Percentiles rank a stretch among this genome's conserved stretches.
Conservation (phyloP, 2,797 vertebrate species). For the Thalassophryne amazonica region DNA sequence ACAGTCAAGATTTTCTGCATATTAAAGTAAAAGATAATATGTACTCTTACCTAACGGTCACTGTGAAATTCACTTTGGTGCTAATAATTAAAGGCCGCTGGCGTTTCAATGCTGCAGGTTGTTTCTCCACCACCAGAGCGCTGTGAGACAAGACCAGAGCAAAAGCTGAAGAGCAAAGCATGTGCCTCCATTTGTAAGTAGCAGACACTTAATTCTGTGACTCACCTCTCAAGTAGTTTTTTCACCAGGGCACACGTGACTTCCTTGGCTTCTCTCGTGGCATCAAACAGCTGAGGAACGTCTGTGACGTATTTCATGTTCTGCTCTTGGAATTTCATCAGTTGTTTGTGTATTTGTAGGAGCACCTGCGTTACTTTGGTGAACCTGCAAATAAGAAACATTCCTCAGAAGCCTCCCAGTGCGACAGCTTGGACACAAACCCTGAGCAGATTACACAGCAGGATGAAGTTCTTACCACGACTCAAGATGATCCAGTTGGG, state of each 20-base stretch:
- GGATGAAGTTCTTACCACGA: conserved; percentile 70
- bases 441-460: background rate
- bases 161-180: background rate
- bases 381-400: conserved; percentile 81
- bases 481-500: conserved; percentile 74
- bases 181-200: background rate
- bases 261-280: conserved; percentile 73
- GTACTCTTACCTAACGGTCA: conserved; percentile 81
- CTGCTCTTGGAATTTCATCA: conserved; percentile 75
- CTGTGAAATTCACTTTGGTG: conserved; percentile 83
- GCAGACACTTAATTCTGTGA: background rate
- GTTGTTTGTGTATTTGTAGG: conserved; percentile 72
- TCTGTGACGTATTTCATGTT: conserved; percentile 78
- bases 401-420: background rate
- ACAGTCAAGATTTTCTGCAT: too few species aligned
- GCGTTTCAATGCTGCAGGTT: conserved; percentile 85
- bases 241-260: conserved; percentile 71
- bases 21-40: too few species aligned
- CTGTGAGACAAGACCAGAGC: conserved; percentile 44
- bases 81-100: conserved; percentile 87
- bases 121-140: conserved; percentile 87
- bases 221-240: conserved; percentile 86
- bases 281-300: conserved; percentile 60
- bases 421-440: background rate
- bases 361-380: conserved; percentile 75